Conservation (phyloP, 2,797 vertebrate species). For the Sebastes oblongus region DNA sequence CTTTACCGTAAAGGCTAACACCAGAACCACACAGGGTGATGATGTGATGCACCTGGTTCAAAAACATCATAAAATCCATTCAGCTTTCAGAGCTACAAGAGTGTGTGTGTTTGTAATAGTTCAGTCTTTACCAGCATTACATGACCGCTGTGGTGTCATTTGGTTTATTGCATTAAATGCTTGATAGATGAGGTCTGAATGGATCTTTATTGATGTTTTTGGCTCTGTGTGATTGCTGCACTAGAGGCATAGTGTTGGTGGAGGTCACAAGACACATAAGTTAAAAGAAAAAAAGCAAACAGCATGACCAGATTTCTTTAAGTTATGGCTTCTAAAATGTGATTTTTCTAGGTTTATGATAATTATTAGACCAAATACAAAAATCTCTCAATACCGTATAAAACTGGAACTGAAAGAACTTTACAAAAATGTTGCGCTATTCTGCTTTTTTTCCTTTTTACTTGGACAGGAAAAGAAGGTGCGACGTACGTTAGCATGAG, state of each 20-base stretch:
- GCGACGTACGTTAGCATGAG: background rate
- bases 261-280: slow-evolving; percentile 29
- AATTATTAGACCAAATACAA: slow-evolving; percentile 46
- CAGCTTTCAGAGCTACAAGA: slow-evolving; percentile 20
- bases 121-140: background rate
- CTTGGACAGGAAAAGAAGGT: slow-evolving; percentile 19
- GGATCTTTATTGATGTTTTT: slow-evolving; percentile 26
- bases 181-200: slow-evolving; percentile 11
- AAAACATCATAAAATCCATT: slow-evolving; percentile 53
- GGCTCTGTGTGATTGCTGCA: slow-evolving; percentile 5
- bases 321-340: slow-evolving; percentile 9
- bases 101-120: slow-evolving; percentile 2
- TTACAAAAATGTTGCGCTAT: slow-evolving; percentile 40
- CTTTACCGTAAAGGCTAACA: slow-evolving; percentile 31
- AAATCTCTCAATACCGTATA: slow-evolving; percentile 53
- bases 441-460: slow-evolving; percentile 47
- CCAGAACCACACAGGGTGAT: slow-evolving; percentile 31
- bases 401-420: slow-evolving; percentile 55
- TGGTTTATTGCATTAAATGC: slow-evolving; percentile 35
- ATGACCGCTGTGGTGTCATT: slow-evolving; percentile 22
- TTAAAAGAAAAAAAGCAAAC: slow-evolving; percentile 45
- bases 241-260: background rate
- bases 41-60: slow-evolving; percentile 44
- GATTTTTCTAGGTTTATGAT: slow-evolving; percentile 6
- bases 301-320: background rate